phyloP scores from a whole-genome alignment of 2,888 invertebrate genomes.

The Xestia xanthographa region DNA sequence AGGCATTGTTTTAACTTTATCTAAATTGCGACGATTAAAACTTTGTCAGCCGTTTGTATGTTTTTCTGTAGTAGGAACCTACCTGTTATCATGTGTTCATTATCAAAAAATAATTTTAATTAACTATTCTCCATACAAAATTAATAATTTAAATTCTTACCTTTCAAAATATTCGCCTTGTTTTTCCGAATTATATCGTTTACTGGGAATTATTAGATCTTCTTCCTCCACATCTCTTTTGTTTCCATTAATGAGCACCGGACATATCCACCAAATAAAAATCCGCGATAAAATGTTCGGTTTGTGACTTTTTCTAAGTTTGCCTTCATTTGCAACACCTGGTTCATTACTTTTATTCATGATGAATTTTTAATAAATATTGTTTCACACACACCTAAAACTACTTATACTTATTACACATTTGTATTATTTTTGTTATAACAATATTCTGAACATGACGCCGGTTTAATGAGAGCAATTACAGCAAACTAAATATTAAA shows the following conservation, averaged over 20 bases:
- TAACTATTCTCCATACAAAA: neutral
- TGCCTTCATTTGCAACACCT: conserved; percentile 40
- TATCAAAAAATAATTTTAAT: neutral
- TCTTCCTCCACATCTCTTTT: conserved; percentile 91
- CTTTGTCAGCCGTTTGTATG: neutral
- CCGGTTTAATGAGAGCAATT: conserved; percentile 34
- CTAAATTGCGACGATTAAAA: neutral
- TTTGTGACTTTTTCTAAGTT: conserved; percentile 71
- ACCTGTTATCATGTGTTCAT: neutral
- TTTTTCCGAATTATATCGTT: conserved; percentile 90
- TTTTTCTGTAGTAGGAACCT: neutral
- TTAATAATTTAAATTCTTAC: conserved; percentile 76
- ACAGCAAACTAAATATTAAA: conserved; percentile 52
- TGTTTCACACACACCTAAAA: conserved; percentile 35
- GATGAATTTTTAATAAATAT: conserved; percentile 16
- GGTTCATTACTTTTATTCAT: conserved; percentile 47
- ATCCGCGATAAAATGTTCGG: conserved; percentile 82
- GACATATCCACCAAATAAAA: conserved; percentile 88
- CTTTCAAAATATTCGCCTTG: conserved; percentile 91
- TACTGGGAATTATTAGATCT: conserved; percentile 92
- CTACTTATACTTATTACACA: conserved; percentile 10
- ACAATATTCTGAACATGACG: conserved; percentile 33
- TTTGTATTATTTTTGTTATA: conserved; percentile 20
- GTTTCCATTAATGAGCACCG: conserved; percentile 89
- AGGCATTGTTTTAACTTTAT: neutral